Evolutionary conservation across 2,888 invertebrate species (phyloP), one percentile per base, ranked within the genome.

Genomic region (Junonia oenone): DNA sequence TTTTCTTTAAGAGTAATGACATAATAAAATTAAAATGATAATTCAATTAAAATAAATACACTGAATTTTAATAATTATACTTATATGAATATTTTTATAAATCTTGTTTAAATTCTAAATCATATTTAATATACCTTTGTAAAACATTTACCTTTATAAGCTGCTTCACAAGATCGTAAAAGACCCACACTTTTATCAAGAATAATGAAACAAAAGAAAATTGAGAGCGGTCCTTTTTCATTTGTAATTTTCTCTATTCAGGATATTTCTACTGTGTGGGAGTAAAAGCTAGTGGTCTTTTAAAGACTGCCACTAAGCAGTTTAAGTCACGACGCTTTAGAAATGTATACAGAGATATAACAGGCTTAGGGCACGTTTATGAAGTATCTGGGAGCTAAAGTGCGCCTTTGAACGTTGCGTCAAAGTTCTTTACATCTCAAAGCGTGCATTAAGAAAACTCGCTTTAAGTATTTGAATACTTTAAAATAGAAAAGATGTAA

Each of bases 361-460:
- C 3, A 40, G 38, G n/a, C 38, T 40, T 40, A 40, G 38, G 38
- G 5, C 38, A 40, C 38, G 38, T 17, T 40, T 40, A 40, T 40
- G 38, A 38, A 38, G 38, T 17, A 38, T 38, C 38, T 40, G 19
- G 8, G 38, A 40, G 19, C 9, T 40, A 40, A 19, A 40, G 38
- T 40, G 38, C 9, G 17, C 19, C 38, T 40, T 40, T 40, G 38
- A 40, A 40, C 38, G 17, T n/a, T 5, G 38, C 38, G n/a, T 40
- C 38, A 40, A 40, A 40, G 38, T 40, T 40, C 38, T 40, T 40
- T 40, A 40, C 38, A 19, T 40, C 11, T 40, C 17, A 11, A 40
- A 40, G 38, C 38, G 17, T 17, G 19, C 19, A 40, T 40, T 40
- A 40, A 40, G 38, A 40, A 40, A 40, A 19, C 19, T 40, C 19